Evolutionary conservation across 2,888 invertebrate species (phyloP), one percentile per base, ranked within the genome.

Genomic region (Hesperia comma): DNA sequence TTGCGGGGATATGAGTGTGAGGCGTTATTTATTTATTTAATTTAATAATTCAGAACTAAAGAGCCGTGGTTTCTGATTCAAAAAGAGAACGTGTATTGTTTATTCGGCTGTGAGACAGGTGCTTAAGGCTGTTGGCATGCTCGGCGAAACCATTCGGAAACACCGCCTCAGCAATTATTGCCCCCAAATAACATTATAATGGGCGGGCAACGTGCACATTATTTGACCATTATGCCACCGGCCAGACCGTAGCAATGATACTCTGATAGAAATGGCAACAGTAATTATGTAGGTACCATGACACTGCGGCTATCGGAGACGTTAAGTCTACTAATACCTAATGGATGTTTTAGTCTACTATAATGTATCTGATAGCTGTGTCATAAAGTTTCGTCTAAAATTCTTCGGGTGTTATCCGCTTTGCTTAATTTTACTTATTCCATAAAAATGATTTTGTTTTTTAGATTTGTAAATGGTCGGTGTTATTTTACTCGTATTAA

Each of bases 111-210:
- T 63, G 41, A 19, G 63, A 63, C 63, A 51, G 40, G 51, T 57
- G 19, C 49, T 51, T 51, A 57, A 63, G 26, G 57, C 17, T 0
- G 63, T 63, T 63, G 63, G 57, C 63, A 51, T 57, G 63, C 56
- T 56, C 56, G 40, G 49, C 57, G 63, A 51, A 57, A 49, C 56
- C 63, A 57, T 51, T 57, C 57, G 57, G 57, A 51, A 64, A 60
- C 66, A 26, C 74, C 74, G 75, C 78, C 74, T 77, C 71, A 75
- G 82, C 81, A 83, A 85, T 88, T 84, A 87, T 84, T 82, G 79
- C 81, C 84, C 82, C 85, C 88, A 88, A 90, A 90, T 82, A 88
- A 86, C 86, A 84, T 88, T 88, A 86, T 90, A 89, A 90, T 90
- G 83, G 81, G 75, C 64, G 58, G 40, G 51, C 75, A 78, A 77